These are phyloP conservation scores for Eira barbara DNA, from an alignment of 2,113 vertebrate genomes.

Conservation along the genomic window DNA sequence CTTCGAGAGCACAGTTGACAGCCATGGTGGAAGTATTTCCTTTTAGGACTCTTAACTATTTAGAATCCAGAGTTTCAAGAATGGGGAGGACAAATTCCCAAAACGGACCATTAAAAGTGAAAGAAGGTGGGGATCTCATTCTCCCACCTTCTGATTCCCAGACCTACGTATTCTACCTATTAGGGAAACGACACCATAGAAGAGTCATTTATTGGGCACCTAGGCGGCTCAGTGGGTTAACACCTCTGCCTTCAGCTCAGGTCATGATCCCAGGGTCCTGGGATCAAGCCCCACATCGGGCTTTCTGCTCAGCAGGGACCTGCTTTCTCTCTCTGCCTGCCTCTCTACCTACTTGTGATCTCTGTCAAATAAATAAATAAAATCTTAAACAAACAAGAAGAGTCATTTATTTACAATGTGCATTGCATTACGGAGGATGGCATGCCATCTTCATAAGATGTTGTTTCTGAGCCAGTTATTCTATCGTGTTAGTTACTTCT, in stretches of 20 bases:
- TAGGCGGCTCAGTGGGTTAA: too few relatives aligned
- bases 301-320: too few relatives aligned
- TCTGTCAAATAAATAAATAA: too few relatives aligned
- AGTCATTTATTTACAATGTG: not conserved
- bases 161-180: not conserved
- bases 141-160: not conserved
- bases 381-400: too few relatives aligned
- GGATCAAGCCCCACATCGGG: too few relatives aligned
- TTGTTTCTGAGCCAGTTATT: not conserved
- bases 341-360: too few relatives aligned
- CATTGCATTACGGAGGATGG: not conserved
- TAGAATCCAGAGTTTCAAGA: not conserved
- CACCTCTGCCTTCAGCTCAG: too few relatives aligned
- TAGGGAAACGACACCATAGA: not conserved
- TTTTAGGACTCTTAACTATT: not conserved
- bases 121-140: not conserved
- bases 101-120: not conserved
- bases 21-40: not conserved
- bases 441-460: too few relatives aligned
- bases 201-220: not conserved
- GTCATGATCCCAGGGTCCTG: too few relatives aligned
- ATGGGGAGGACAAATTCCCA: not conserved
- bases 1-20: not conserved
- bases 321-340: too few relatives aligned
- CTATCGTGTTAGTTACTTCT: not conserved